Percentiles rank a stretch among this genome's conserved stretches.
Evolutionary conservation across 2,888 invertebrate genomes (phyloP).

Genomic region (Myathropa florea): DNA sequence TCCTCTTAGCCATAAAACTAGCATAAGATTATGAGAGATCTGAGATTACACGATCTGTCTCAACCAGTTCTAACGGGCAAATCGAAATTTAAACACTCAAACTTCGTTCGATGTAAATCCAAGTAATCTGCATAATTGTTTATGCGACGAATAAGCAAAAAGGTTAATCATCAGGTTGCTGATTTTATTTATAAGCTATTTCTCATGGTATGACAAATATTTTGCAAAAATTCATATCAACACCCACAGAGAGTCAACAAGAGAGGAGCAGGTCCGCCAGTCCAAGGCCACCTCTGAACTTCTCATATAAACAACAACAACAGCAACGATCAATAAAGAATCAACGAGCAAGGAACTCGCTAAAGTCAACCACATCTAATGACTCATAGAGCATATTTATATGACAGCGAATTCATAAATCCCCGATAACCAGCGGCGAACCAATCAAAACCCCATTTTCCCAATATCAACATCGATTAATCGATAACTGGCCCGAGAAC

Average conservation of each 20-base stretch:
- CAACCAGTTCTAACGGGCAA: neutral
- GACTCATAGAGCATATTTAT: conserved; percentile 16
- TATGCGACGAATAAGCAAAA: neutral
- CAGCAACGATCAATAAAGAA: conserved; percentile 12
- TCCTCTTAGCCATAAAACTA: neutral
- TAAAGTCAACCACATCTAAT: neutral
- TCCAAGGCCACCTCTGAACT: neutral
- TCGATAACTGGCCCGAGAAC: conserved; percentile 7
- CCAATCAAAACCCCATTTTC: conserved; percentile 35
- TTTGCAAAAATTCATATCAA: neutral
- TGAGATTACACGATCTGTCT: neutral
- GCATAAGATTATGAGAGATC: neutral
- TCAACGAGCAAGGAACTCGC: conserved; percentile 8
- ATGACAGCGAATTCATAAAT: conserved; percentile 29
- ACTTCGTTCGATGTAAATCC: neutral
- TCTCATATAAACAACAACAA: neutral
- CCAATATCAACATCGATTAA: conserved; percentile 27
- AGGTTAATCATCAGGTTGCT: neutral
- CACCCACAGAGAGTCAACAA: neutral
- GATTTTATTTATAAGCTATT: neutral
- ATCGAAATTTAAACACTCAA: neutral
- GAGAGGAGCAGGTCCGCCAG: neutral
- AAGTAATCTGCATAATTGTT: neutral
- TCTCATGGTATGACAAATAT: neutral
- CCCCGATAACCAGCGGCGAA: conserved; percentile 5